Evolutionary conservation across 2,113 vertebrate genomes (phyloP), one percentile per base, ranked within the genome.

Genomic region (Colossoma macropomum): DNA sequence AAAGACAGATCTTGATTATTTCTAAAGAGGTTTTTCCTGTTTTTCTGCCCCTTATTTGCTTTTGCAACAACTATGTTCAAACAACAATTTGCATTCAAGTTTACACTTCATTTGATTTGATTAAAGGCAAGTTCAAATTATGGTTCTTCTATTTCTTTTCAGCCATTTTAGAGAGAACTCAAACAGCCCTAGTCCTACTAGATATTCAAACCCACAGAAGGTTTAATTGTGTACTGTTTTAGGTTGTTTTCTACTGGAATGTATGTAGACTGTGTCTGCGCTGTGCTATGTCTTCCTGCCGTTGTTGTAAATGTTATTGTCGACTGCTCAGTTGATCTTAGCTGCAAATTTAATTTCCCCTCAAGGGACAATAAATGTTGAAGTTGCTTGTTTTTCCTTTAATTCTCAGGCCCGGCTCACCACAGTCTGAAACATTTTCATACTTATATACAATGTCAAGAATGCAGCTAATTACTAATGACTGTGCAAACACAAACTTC

Each of bases 301-400:
- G 59, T 27, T 62, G 21, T 60, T 60, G 11, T n/a, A 23, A 60
- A 60, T 21, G 19, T 23, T 59, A 16, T 59, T 59, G 19, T 59
- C 23, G 3, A 27, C 59, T 62, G 59, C 59, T 62, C 59, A 25
- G 59, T 27, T 62, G 23, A 62, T 27, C 59, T 21, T 62, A 27
- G 59, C 25, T 62, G 59, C 23, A 62, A 62, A 27, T 62, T 25
- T 62, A 62, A 62, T 62, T 62, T 62, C 59, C 59, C 59, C 59
- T 27, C 11, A 23, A 62, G 59, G 59, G 59, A 27, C 59, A n/a
- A 62, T 27, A 62, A 27, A 62, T 27, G 10, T 27, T 27, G 25
- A 62, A 25, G n/a, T 12, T 71, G 68, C 38, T 41, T 71, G 38
- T 16, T 23, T 45, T 71, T n/a, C 45, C 21, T 41, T 45, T 13